Conservation (phyloP, 2,797 vertebrate species). For the Poecilia velifera region DNA sequence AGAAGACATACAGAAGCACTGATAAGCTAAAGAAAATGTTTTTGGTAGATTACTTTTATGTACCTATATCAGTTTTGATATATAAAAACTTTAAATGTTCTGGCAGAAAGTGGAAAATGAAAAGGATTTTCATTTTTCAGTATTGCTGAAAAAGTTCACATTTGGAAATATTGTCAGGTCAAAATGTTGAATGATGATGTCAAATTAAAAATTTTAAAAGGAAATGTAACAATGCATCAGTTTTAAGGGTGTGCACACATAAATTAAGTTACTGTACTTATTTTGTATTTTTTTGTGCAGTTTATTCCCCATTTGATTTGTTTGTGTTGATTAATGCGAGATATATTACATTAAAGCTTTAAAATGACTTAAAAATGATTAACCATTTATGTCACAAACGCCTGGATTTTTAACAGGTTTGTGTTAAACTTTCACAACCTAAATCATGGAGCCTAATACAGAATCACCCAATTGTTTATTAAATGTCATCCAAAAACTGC, state of each 20-base stretch:
- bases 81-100: too few species aligned
- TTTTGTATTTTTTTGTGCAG: neutral
- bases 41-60: neutral
- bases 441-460: neutral
- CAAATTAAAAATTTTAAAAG: neutral
- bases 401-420: neutral
- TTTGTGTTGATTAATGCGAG: neutral
- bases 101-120: neutral
- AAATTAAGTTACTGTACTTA: neutral
- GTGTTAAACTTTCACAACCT: neutral
- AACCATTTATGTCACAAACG: neutral
- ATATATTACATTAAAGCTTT: neutral
- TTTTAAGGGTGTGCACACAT: neutral
- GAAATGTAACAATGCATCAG: neutral
- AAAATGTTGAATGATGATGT: neutral
- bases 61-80: neutral
- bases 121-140: neutral
- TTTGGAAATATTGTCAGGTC: neutral
- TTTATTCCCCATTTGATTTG: neutral
- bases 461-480: neutral
- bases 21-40: neutral
- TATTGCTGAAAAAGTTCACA: neutral
- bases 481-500: constrained; percentile 22
- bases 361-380: neutral
- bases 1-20: neutral